Evolutionary conservation across 2,888 invertebrate species (phyloP), one percentile per base, ranked within the genome.

Genomic region (Thymelicus acteon): DNA sequence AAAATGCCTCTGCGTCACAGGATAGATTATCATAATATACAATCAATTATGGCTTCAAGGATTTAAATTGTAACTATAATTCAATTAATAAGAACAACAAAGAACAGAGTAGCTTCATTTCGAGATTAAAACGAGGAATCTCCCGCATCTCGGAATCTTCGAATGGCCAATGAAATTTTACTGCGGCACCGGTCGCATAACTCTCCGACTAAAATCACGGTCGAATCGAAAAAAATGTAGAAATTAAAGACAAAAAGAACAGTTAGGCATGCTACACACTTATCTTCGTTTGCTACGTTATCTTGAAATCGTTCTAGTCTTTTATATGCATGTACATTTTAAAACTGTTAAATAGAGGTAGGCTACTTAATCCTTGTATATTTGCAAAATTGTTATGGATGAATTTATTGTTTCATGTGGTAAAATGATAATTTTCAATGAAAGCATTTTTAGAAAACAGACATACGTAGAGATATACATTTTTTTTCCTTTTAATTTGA

Each of bases 111-210:
- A 82, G 84, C 85, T 88, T 85, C 79, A 86, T 86, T 81, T 79
- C 74, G 72, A 80, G 78, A 73, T 78, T 77, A 72, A 78, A 77
- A 79, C 74, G 66, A 72, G 73, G 78, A 79, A 82, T 82, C 78
- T 78, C 72, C 63, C 74, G 76, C 77, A 82, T 82, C 82, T 79
- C 76, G 79, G 79, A 77, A 80, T 81, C 78, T 76, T 78, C 74
- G 78, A 80, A 82, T 80, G 76, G 78, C 81, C 86, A 79, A 85
- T 86, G 86, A 86, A 85, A 86, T 86, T 85, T 87, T 81, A 87
- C 82, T 82, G 79, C 83, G 80, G 79, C 78, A 76, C 81, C 78
- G 79, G 75, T 77, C 82, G 82, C 88, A 87, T 89, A 88, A 81
- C 84, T 84, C 75, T 72, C 72, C 39, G 61, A 73, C 75, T 79